phyloP scores from a whole-genome alignment of 2,888 invertebrate species.

The Hofmannophila pseudospretella region DNA sequence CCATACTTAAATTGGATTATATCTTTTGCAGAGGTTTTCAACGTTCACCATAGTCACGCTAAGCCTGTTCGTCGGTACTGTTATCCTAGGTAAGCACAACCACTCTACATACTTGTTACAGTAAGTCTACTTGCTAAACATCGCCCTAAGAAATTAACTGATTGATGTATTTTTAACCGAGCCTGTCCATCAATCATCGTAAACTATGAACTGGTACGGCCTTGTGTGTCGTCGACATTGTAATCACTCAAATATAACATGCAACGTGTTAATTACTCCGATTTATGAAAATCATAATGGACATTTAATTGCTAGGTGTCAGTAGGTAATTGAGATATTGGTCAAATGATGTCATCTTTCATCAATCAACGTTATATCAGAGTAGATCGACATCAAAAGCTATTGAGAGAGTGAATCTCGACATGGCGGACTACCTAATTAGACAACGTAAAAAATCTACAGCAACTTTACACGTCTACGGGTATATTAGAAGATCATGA shows the following conservation, averaged over 20 bases:
- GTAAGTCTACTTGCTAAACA: neutral
- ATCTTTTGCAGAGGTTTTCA: constrained; percentile 86
- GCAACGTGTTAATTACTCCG: constrained; percentile 30
- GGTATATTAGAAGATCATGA: too few species aligned
- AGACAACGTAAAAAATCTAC: too few species aligned
- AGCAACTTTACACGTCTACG: too few species aligned
- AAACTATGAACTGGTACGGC: constrained; percentile 2
- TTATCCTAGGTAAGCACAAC: constrained; percentile 91
- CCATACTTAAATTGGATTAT: too few species aligned
- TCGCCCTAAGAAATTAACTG: constrained; percentile 3
- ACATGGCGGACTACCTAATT: too few species aligned
- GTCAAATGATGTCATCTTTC: constrained; percentile 1
- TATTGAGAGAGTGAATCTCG: too few species aligned
- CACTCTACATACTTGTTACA: neutral
- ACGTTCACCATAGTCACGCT: constrained; percentile 95
- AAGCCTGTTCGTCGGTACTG: constrained; percentile 94
- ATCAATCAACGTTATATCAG: too few species aligned
- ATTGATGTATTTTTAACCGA: constrained; percentile 1
- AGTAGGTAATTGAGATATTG: constrained; percentile 5
- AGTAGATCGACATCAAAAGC: too few species aligned
- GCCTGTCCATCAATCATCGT: constrained; percentile 5
- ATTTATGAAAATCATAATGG: constrained; percentile 31
- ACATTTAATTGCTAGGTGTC: constrained; percentile 28
- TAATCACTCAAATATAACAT: constrained; percentile 7
- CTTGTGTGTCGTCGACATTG: constrained; percentile 8